Percentiles rank a stretch among this genome's conserved stretches.
Evolutionary conservation across 2,113 vertebrate genomes (phyloP).

Genomic region (Spizaetus ornatus): DNA sequence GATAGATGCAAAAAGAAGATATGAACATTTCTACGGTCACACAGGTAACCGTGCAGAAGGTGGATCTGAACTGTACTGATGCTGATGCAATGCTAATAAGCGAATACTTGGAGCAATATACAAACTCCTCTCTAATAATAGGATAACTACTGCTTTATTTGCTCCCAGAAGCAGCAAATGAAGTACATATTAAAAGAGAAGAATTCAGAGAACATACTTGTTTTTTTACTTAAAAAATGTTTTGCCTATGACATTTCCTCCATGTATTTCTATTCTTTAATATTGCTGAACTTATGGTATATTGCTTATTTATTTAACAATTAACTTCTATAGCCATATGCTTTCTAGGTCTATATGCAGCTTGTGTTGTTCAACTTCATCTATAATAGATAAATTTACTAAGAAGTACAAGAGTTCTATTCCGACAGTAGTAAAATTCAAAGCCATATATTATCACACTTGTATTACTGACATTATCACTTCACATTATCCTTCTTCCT

Average conservation of each 20-base stretch:
- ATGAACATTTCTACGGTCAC: neutral
- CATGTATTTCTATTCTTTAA: neutral
- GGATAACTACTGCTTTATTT: neutral
- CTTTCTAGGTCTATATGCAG: neutral
- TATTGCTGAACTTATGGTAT: neutral
- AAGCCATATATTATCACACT: constrained; percentile 3
- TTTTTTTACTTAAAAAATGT: neutral
- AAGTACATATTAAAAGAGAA: neutral
- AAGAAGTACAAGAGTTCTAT: neutral
- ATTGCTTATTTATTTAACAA: neutral
- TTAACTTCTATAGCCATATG: neutral
- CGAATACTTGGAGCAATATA: neutral
- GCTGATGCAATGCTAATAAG: neutral
- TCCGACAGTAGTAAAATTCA: constrained; percentile 30
- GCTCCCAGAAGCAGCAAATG: neutral
- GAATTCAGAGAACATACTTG: neutral
- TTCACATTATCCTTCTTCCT: constrained; percentile 2
- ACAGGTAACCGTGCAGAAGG: neutral
- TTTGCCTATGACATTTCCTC: neutral
- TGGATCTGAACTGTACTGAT: neutral
- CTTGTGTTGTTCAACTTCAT: neutral
- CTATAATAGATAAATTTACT: neutral
- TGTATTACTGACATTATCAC: constrained; percentile 13
- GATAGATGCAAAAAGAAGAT: neutral
- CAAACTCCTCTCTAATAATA: neutral